Percentiles rank a stretch among this genome's conserved stretches.
These are phyloP conservation scores for Megaleporinus macrocephalus DNA, from an alignment of 2,113 vertebrate genomes.

Conservation along the genomic window DNA sequence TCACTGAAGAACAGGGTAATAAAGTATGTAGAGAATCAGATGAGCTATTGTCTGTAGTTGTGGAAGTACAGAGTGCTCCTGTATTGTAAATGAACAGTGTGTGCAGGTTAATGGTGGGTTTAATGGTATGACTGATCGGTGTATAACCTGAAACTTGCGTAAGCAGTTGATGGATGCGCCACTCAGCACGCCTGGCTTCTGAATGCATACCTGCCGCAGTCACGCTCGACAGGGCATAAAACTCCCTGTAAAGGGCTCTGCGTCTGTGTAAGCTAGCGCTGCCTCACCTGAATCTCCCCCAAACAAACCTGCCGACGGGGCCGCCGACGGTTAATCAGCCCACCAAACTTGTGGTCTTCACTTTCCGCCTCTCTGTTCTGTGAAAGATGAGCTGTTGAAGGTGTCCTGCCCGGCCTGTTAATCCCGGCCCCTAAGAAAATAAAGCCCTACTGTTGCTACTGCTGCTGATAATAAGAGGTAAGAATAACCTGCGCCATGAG, in stretches of 20 bases:
- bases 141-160: not conserved
- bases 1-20: too few relatives aligned
- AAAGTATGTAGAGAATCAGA: too few relatives aligned
- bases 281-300: constrained; percentile 6
- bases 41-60: too few relatives aligned
- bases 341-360: not conserved
- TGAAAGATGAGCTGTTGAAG: not conserved
- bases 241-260: not conserved
- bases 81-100: too few relatives aligned
- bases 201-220: not conserved
- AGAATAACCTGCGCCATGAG: not conserved
- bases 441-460: not conserved
- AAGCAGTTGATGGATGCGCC: not conserved
- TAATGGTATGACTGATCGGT: too few relatives aligned
- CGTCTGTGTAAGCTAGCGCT: not conserved
- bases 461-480: not conserved
- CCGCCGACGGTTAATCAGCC: not conserved
- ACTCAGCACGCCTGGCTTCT: not conserved
- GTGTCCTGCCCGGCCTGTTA: not conserved
- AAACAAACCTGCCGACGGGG: not conserved
- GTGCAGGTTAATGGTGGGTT: too few relatives aligned
- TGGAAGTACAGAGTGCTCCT: too few relatives aligned
- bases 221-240: not conserved
- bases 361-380: not conserved
- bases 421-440: not conserved